A percentile compares a stretch with the other conserved stretches of the same genome.
phyloP scores from a whole-genome alignment of 1,140 invertebrate species.

The Drosophila mayri region DNA sequence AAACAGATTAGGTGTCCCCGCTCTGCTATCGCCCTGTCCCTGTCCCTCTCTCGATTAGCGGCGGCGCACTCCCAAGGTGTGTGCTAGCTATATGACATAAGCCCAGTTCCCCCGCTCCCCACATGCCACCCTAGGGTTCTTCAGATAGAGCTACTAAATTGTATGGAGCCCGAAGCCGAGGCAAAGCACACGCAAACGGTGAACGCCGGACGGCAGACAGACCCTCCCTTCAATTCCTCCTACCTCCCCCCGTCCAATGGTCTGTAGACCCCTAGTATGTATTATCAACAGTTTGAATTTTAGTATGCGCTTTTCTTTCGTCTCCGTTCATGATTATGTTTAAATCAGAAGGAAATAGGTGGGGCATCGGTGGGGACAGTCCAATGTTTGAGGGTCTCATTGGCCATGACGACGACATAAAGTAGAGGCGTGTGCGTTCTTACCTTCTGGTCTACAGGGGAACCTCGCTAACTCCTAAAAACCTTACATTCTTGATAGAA shows the following conservation, averaged over 20 bases:
- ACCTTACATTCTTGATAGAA: too few species aligned
- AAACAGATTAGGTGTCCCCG: constrained; percentile 38
- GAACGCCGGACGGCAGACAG: not conserved
- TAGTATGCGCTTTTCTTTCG: constrained; percentile 32
- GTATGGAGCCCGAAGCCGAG: constrained; percentile 10
- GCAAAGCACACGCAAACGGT: constrained; percentile 25
- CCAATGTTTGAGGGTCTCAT: constrained; percentile 11
- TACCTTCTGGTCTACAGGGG: constrained; percentile 1
- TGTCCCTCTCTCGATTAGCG: constrained; percentile 14
- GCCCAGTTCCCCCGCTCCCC: constrained; percentile 19
- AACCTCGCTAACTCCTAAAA: not conserved
- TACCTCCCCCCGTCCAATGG: constrained; percentile 9
- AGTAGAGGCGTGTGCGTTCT: constrained; percentile 18
- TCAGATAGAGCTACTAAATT: constrained; percentile 44
- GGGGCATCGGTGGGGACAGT: constrained; percentile 10
- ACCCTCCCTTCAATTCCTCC: not conserved
- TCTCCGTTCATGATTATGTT: constrained; percentile 22
- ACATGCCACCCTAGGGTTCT: constrained; percentile 39
- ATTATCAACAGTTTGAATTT: constrained; percentile 53
- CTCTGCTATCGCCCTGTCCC: constrained; percentile 22
- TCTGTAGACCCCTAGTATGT: constrained; percentile 21
- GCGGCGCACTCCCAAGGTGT: constrained; percentile 51
- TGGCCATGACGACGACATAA: constrained; percentile 26
- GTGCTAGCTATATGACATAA: constrained; percentile 41
- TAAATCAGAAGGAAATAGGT: constrained; percentile 10